These are phyloP conservation scores for Decapterus maruadsi DNA, from an alignment of 2,797 vertebrate genomes.

Conservation along the genomic window DNA sequence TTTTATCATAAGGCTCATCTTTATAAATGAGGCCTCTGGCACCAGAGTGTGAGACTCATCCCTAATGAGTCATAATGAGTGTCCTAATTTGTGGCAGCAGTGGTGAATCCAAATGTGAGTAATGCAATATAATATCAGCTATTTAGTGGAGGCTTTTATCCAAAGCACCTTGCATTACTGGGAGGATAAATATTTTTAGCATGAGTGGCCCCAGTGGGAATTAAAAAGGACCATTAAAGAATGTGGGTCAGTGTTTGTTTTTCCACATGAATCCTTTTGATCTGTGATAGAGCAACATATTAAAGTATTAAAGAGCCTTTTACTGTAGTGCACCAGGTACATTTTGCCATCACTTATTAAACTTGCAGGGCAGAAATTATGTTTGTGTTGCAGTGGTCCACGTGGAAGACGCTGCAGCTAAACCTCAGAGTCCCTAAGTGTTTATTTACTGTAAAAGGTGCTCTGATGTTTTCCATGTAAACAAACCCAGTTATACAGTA, in stretches of 20 bases:
- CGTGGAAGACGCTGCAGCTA: no score
- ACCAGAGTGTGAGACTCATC: slow-evolving; percentile 41
- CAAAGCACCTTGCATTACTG: slow-evolving; percentile 48
- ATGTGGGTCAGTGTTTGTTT: slow-evolving; percentile 66
- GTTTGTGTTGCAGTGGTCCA: slow-evolving; percentile 4
- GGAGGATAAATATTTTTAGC: slow-evolving; percentile 47
- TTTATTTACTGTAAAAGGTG: background rate
- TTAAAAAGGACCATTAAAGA: slow-evolving; percentile 54
- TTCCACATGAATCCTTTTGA: slow-evolving; percentile 44
- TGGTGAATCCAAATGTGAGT: slow-evolving; percentile 59
- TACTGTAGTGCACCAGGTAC: background rate
- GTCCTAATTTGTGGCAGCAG: slow-evolving; percentile 57
- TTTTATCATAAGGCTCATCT: slow-evolving; percentile 59
- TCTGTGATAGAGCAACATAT: slow-evolving; percentile 25
- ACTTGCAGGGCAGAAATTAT: background rate
- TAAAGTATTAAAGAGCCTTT: slow-evolving; percentile 33
- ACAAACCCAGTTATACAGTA: background rate
- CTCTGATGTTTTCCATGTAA: background rate
- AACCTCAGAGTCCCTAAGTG: background rate
- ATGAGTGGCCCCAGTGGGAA: slow-evolving; percentile 42
- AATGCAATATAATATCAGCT: slow-evolving; percentile 50
- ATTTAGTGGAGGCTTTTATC: slow-evolving; percentile 64
- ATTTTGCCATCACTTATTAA: slow-evolving; percentile 14
- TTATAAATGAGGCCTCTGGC: slow-evolving; percentile 64
- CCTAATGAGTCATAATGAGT: slow-evolving; percentile 71